Conservation (phyloP, 2,888 invertebrate genomes). For the Drosophila falleni region DNA sequence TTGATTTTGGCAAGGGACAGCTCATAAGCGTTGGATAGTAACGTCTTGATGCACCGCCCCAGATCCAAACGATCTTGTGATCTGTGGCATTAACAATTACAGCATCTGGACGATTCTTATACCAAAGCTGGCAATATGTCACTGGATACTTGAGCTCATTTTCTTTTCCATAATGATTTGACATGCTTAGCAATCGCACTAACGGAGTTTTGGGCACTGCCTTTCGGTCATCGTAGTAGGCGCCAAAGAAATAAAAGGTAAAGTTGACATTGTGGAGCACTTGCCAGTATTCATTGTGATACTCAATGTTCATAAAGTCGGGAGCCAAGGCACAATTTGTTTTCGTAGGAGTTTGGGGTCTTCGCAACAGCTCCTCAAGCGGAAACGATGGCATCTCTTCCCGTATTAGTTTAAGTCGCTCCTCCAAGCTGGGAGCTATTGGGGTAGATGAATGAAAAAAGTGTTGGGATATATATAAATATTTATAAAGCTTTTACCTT, state of each 20-base stretch:
- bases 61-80: slow-evolving; percentile 96
- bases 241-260: slow-evolving; percentile 94
- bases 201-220: slow-evolving; percentile 92
- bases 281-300: slow-evolving; percentile 97
- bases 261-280: slow-evolving; percentile 91
- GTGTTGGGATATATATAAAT: neutral
- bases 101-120: slow-evolving; percentile 91
- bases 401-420: slow-evolving; percentile 47
- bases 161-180: slow-evolving; percentile 91
- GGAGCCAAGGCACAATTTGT: slow-evolving; percentile 85
- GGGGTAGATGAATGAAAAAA: neutral
- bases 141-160: slow-evolving; percentile 40
- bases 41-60: slow-evolving; percentile 94
- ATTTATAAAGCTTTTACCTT: slow-evolving; percentile 14
- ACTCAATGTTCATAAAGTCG: slow-evolving; percentile 93
- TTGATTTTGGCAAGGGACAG: slow-evolving; percentile 90
- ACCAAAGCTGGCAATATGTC: slow-evolving; percentile 95
- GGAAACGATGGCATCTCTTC: slow-evolving; percentile 66
- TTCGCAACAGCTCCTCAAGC: slow-evolving; percentile 42
- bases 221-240: slow-evolving; percentile 93
- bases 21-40: slow-evolving; percentile 95
- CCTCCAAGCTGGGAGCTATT: slow-evolving; percentile 37
- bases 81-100: slow-evolving; percentile 91
- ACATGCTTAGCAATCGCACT: slow-evolving; percentile 93
- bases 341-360: neutral